Percentiles rank a stretch among this genome's conserved stretches.
These are phyloP conservation scores for Meloidogyne exigua DNA, from an alignment of 1,140 invertebrate genomes.

Conservation along the genomic window DNA sequence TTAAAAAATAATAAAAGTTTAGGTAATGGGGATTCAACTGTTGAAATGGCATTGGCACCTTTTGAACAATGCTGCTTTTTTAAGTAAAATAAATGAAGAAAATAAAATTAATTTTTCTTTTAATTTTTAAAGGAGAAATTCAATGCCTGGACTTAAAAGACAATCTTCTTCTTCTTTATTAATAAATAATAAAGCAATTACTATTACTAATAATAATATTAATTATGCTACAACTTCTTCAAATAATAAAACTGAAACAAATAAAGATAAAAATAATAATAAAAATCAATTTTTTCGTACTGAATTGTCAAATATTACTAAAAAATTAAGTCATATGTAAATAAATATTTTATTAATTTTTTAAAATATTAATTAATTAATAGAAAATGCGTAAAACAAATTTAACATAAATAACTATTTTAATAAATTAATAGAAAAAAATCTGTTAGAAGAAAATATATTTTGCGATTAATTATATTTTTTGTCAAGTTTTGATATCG, in stretches of 20 bases:
- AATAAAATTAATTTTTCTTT: background rate
- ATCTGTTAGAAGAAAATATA: no score
- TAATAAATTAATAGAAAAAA: no score
- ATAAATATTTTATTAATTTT: background rate
- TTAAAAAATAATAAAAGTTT: background rate
- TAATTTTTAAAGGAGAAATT: conserved; percentile 15
- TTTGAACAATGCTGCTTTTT: background rate
- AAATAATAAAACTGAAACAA: background rate
- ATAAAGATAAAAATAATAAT: background rate
- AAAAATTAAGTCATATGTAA: background rate
- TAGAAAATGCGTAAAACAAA: no score
- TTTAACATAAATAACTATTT: no score
- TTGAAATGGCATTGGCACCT: conserved; percentile 6
- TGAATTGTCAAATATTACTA: background rate
- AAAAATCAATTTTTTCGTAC: background rate
- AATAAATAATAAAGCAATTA: no score
- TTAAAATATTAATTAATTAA: no score
- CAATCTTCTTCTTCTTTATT: background rate
- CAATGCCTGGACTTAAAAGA: conserved; percentile 10
- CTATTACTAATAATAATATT: background rate
- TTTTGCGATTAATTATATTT: no score
- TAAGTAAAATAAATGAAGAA: background rate
- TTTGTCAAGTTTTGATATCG: no score
- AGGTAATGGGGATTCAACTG: background rate
- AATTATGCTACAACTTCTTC: background rate